Base-by-base conservation (phyloP, 2,888 invertebrate species). In the Phaonia tiefii region DNA sequence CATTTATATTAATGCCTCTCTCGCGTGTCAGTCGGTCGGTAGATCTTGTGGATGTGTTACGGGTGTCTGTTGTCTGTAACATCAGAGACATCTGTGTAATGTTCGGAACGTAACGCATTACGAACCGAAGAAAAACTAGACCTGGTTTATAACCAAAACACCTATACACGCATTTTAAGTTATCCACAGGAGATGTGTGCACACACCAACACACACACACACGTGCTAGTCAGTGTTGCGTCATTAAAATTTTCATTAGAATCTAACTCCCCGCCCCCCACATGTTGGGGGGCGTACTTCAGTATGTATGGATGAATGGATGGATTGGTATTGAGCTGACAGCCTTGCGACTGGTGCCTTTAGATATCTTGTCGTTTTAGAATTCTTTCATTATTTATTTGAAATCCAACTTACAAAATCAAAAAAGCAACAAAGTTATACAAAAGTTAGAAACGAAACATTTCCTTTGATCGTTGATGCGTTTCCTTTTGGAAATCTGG, bases 1-100 rank as follows among this genome's bases (percentile, higher is more conserved):
- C 77, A 75, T 80, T 80, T 77, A 80, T 44, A 71, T 80, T 76
- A 80, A 80, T 77, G 66, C 63, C 74, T 80, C 80, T 75, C 74
- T 80, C 51, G 80, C 70, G 76, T 79, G 70, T 60, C 75, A 39
- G 70, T 39, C 7, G 20, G 17, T 51, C 7, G 51, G 31, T 8
- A 31, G 4, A 31, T n/a, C n/a, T n/a, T n/a, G n/a, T n/a, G n/a
- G n/a, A n/a, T n/a, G n/a, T 46, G 46, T 46, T 7, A n/a, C 13
- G 10, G 44, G 46, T 37, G 37, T 31, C 11, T 13, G 44, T 44
- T 2, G 7, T 44, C 13, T 13, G 7, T 44, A 44, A n/a, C 44
- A 11, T 44, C 11, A 44, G 44, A 10, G 17, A 51, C 51, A 51
- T 51, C 51, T 51, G 51, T 15, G 17, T 51, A 51, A 51, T 51